Percentiles rank a stretch among this genome's conserved stretches.
Evolutionary conservation across 2,113 vertebrate species (phyloP).

Genomic region (Phalacrocorax pelagicus): DNA sequence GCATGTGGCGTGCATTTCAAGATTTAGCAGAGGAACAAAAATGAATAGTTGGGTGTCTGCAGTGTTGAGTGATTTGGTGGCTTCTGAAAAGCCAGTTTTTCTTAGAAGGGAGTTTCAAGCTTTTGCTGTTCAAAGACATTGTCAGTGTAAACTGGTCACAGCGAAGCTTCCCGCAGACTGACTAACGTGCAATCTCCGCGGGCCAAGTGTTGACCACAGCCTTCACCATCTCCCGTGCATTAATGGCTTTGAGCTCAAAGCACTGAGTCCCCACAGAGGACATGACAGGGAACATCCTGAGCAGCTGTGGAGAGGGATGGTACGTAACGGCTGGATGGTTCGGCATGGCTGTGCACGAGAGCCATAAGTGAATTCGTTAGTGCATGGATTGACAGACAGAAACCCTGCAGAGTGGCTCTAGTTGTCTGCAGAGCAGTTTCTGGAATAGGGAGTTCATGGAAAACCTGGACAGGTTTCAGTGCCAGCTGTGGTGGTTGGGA

Average conservation of each 20-base stretch:
- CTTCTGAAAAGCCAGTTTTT: neutral
- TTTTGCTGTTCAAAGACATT: neutral
- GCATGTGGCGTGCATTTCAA: neutral
- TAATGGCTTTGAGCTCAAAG: neutral
- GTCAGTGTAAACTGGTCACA: neutral
- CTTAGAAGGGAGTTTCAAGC: neutral
- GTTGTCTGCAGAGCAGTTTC: neutral
- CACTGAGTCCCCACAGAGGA: neutral
- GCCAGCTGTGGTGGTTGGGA: neutral
- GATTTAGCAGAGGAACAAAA: neutral
- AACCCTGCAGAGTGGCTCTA: neutral
- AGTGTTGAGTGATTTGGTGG: neutral
- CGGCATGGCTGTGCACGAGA: neutral
- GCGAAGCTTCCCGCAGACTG: neutral
- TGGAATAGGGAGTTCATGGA: neutral
- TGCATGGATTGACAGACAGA: neutral
- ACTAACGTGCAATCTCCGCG: neutral
- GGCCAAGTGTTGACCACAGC: neutral
- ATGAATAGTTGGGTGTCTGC: neutral
- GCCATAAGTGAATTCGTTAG: neutral
- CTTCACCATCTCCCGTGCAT: neutral
- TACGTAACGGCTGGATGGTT: neutral
- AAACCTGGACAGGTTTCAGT: neutral
- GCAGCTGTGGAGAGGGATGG: neutral
- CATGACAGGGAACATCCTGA: neutral